Conservation (phyloP, 2,888 invertebrate species). For the Clostera curtula region DNA sequence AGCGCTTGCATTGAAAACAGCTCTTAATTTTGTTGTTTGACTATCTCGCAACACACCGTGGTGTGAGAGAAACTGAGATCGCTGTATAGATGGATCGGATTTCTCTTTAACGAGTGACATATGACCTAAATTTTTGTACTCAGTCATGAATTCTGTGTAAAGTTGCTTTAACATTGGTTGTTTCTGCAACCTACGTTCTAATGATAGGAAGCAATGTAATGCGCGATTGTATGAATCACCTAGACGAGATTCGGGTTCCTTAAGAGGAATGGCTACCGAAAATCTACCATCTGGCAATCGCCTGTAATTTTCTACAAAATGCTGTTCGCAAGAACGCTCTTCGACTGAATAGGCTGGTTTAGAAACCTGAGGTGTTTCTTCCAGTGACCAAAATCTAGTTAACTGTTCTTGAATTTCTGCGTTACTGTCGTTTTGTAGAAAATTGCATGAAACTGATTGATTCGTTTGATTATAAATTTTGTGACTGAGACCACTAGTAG, state of each 20-base stretch:
- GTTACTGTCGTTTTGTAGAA: background rate
- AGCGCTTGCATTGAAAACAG: background rate
- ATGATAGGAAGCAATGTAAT: background rate
- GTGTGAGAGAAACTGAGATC: background rate
- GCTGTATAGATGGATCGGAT: background rate
- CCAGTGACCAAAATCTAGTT: conserved; percentile 5
- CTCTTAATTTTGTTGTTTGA: background rate
- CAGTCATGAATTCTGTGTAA: conserved; percentile 4
- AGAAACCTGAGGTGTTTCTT: background rate
- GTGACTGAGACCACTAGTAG: background rate
- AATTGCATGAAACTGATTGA: background rate
- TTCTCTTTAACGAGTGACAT: background rate
- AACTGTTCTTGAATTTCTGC: conserved; percentile 3
- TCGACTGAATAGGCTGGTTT: background rate
- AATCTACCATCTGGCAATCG: conserved; percentile 4
- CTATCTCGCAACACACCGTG: background rate
- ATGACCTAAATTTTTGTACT: conserved; percentile 3
- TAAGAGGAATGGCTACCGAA: conserved; percentile 6
- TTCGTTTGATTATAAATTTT: background rate
- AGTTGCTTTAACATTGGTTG: conserved; percentile 3
- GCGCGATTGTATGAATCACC: background rate
- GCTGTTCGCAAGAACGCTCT: background rate
- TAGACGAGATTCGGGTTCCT: conserved; percentile 2
- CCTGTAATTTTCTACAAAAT: conserved; percentile 1
- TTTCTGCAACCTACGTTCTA: background rate